Conservation (phyloP, 2,797 vertebrate genomes). For the Peromyscus aztecus region DNA sequence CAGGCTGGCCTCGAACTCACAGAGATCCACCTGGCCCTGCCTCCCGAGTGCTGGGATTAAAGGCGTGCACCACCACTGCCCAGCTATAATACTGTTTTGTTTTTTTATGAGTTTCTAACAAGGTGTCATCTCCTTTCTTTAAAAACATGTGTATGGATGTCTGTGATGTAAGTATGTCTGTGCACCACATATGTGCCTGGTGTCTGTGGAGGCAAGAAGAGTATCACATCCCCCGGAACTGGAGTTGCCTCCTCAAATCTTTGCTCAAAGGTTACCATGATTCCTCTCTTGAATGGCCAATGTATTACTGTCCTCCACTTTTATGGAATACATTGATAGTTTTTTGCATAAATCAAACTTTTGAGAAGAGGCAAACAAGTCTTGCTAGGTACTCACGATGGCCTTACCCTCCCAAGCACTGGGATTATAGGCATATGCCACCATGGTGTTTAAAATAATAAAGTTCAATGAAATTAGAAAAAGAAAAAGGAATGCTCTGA, state of each 20-base stretch:
- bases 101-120: background rate
- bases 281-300: background rate
- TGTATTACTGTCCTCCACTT: background rate
- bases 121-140: background rate
- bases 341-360: background rate
- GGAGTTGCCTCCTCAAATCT: background rate
- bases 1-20: no score
- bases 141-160: background rate
- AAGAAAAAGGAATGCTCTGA: background rate
- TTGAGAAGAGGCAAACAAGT: background rate
- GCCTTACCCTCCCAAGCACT: background rate
- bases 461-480: background rate
- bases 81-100: no score
- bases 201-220: background rate
- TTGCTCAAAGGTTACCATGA: background rate
- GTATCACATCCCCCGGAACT: background rate
- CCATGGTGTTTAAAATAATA: constrained; percentile 11
- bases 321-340: background rate
- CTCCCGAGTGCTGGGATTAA: no score
- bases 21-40: no score
- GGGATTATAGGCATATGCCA: background rate
- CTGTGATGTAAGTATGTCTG: background rate
- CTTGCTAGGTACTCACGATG: background rate
- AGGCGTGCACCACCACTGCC: no score
- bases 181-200: background rate